phyloP scores from a whole-genome alignment of 1,140 invertebrate species.

The Zaprionus vittiger region DNA sequence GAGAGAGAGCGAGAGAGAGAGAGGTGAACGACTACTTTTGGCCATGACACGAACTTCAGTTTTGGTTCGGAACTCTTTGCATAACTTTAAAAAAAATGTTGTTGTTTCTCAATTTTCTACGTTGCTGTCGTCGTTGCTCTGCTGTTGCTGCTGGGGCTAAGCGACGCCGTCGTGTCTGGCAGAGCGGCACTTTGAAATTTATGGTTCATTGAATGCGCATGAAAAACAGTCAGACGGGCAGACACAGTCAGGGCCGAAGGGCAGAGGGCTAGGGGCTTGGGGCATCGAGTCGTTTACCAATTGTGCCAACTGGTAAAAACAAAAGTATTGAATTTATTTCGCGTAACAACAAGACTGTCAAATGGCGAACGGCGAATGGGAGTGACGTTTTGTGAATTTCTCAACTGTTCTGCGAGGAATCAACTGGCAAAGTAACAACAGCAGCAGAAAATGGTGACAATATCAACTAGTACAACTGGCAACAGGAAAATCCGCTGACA shows the following conservation, averaged over 20 bases:
- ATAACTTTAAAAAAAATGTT: constrained; percentile 60
- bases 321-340: constrained; percentile 72
- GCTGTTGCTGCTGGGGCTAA: constrained; percentile 32
- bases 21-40: constrained; percentile 54
- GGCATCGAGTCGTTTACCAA: constrained; percentile 32
- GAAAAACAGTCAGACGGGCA: constrained; percentile 69
- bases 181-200: constrained; percentile 76
- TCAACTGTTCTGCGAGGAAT: constrained; percentile 48
- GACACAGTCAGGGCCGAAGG: constrained; percentile 11
- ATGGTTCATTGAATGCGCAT: constrained; percentile 81
- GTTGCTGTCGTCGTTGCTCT: constrained; percentile 13
- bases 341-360: constrained; percentile 30
- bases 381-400: constrained; percentile 55
- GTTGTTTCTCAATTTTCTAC: constrained; percentile 18
- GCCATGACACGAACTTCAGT: constrained; percentile 35
- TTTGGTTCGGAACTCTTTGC: constrained; percentile 32
- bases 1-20: not conserved
- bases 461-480: too few relatives aligned
- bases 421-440: constrained; percentile 44
- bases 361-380: constrained; percentile 22
- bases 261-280: not conserved
- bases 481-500: constrained; percentile 29
- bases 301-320: constrained; percentile 60
- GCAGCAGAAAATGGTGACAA: constrained; percentile 16
- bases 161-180: constrained; percentile 71